Conservation (phyloP, 2,888 invertebrate species). For the Daptonema setosum region DNA sequence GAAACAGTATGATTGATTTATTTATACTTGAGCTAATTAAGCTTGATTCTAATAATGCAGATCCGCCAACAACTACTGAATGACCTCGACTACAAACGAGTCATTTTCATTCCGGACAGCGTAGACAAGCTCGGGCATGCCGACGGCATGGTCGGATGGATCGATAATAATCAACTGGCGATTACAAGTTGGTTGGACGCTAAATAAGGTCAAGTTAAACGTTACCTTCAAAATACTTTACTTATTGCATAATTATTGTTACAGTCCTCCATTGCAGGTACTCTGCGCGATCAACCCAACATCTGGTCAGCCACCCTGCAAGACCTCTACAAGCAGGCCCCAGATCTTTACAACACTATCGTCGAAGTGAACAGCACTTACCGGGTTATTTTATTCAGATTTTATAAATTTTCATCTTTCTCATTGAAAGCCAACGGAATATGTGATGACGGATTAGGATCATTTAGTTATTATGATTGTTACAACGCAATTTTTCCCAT, state of each 20-base stretch:
- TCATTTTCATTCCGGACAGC: not conserved
- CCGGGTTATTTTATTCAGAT: too few species aligned
- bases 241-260: too few species aligned
- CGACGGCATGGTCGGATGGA: not conserved
- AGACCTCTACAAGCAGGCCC: not conserved
- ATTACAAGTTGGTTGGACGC: not conserved
- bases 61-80: not conserved
- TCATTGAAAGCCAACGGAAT: too few species aligned
- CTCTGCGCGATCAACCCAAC: not conserved
- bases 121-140: not conserved
- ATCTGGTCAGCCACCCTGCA: not conserved
- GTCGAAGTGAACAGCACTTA: not conserved
- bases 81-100: not conserved
- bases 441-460: too few species aligned
- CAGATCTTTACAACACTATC: not conserved
- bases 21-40: too few species aligned
- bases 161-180: not conserved
- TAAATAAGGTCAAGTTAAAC: too few species aligned
- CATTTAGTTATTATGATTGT: too few species aligned
- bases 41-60: not conserved
- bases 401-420: too few species aligned
- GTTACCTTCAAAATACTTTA: too few species aligned
- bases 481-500: too few species aligned
- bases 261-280: too few species aligned
- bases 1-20: too few species aligned